Conservation (phyloP, 1,140 invertebrate genomes). For the Daktulosphaira vitifoliae region DNA sequence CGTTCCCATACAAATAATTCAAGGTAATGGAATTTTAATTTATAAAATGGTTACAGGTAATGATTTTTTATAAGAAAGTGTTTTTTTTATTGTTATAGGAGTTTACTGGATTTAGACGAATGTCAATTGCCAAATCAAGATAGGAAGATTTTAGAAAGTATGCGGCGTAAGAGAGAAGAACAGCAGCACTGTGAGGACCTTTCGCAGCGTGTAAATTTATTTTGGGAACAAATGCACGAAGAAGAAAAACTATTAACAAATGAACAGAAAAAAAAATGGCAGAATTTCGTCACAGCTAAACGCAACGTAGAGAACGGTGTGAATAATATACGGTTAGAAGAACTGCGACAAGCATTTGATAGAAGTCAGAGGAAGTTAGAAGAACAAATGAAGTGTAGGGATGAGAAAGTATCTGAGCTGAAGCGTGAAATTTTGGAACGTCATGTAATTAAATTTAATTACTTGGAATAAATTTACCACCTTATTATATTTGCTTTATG, state of each 20-base stretch:
- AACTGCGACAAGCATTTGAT: neutral
- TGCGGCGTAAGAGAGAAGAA: constrained; percentile 38
- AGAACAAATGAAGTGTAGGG: neutral
- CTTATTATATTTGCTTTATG: too few species aligned
- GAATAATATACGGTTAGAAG: neutral
- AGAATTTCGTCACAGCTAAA: constrained; percentile 10
- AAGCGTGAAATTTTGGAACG: constrained; percentile 14
- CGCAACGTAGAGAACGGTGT: constrained; percentile 3
- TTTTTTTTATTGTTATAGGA: neutral
- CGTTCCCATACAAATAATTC: too few species aligned
- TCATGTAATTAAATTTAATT: too few species aligned
- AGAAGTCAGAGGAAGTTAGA: neutral
- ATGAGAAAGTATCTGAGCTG: neutral
- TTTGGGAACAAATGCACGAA: constrained; percentile 35
- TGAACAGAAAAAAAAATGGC: constrained; percentile 20
- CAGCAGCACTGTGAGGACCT: constrained; percentile 36
- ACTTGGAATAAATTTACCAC: too few species aligned
- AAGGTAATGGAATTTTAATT: too few species aligned
- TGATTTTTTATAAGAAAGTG: too few species aligned
- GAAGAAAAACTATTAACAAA: constrained; percentile 4
- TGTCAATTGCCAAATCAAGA: constrained; percentile 38
- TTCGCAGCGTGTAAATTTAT: constrained; percentile 37
- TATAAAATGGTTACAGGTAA: too few species aligned
- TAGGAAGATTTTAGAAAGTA: constrained; percentile 38
- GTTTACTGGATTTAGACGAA: constrained; percentile 33